Evolutionary conservation across 2,888 invertebrate genomes (phyloP).

Genomic region (Venustoraphidia nigricollis): DNA sequence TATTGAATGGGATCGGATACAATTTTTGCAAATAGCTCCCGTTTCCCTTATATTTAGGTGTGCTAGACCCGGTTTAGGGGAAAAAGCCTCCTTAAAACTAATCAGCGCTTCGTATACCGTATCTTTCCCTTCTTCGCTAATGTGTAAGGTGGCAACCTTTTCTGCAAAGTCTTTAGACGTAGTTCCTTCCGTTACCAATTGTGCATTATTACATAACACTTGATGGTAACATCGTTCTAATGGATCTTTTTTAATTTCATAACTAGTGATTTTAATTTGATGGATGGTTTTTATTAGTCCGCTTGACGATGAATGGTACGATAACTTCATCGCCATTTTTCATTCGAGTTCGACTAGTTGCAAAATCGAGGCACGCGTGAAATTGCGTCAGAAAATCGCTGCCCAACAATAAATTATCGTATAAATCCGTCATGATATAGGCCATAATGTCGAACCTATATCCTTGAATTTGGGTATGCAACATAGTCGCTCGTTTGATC

Average conservation of each 20-base stretch:
- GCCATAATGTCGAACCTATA: not conserved
- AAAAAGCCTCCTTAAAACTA: not conserved
- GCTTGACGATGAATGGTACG: no score
- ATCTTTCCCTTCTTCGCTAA: no score
- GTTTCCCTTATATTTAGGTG: not conserved
- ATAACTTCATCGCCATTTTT: no score
- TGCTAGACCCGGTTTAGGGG: not conserved
- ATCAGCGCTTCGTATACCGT: not conserved
- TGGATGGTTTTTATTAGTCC: no score
- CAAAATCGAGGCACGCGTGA: not conserved
- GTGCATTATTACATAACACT: no score
- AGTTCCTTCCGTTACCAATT: no score
- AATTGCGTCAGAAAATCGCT: not conserved
- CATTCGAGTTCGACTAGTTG: not conserved
- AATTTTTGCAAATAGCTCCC: not conserved
- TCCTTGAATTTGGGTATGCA: not conserved
- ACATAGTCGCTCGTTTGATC: not conserved
- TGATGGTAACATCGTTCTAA: no score
- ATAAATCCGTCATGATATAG: not conserved
- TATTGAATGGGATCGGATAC: not conserved
- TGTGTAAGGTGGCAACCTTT: no score
- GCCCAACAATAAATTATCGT: not conserved
- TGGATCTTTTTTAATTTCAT: no score
- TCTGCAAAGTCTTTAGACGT: no score
- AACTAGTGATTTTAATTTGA: no score